Percentiles rank a stretch among this genome's conserved stretches.
These are phyloP conservation scores for Apantesis nais DNA, from an alignment of 2,888 invertebrate species.

Conservation along the genomic window DNA sequence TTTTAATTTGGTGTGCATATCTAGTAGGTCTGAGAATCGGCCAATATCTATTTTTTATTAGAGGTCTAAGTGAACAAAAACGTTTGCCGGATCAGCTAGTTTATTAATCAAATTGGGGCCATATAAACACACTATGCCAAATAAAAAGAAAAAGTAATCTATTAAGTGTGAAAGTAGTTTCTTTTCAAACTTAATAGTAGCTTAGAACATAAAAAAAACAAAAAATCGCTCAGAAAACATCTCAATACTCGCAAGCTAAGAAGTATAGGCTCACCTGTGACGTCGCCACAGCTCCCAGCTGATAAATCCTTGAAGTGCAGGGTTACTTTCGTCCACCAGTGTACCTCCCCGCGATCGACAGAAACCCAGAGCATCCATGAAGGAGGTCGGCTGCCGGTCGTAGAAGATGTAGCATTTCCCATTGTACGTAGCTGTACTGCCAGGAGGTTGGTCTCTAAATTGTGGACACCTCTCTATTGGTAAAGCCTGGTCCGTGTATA, in stretches of 20 bases:
- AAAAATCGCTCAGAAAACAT: background rate
- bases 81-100: too few relatives aligned
- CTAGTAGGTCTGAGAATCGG: too few relatives aligned
- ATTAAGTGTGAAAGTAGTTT: background rate
- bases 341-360: constrained; percentile 94
- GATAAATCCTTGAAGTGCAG: constrained; percentile 96
- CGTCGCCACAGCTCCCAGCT: constrained; percentile 97
- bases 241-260: constrained; percentile 40
- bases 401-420: constrained; percentile 98
- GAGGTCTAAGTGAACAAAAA: too few relatives aligned
- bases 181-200: background rate
- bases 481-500: constrained; percentile 95
- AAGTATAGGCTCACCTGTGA: constrained; percentile 86
- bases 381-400: constrained; percentile 92
- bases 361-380: constrained; percentile 92
- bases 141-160: too few relatives aligned
- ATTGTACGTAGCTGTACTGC: constrained; percentile 96
- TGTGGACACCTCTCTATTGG: constrained; percentile 97
- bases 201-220: background rate
- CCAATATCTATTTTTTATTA: too few relatives aligned
- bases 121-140: too few relatives aligned
- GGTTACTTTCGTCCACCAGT: constrained; percentile 96
- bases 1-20: too few relatives aligned
- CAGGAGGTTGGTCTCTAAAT: constrained; percentile 96
- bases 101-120: too few relatives aligned